Conservation (phyloP, 2,888 invertebrate genomes). For the Alitta virens region DNA sequence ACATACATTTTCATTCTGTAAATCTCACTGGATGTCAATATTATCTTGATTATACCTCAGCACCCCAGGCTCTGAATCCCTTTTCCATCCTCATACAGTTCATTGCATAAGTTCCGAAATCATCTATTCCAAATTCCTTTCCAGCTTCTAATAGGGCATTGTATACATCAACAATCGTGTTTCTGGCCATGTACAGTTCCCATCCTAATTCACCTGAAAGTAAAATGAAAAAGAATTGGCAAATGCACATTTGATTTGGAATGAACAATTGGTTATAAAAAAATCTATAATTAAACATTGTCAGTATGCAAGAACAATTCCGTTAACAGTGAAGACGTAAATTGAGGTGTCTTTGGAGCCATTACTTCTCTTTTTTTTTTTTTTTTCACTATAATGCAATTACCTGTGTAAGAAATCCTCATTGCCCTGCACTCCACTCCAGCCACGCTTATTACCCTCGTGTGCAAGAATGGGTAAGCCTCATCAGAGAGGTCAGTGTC, state of each 20-base stretch:
- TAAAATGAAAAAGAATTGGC: too few relatives aligned
- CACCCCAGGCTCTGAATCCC: constrained; percentile 58
- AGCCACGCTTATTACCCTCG: constrained; percentile 42
- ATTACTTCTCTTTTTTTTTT: not conserved
- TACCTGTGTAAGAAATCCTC: constrained; percentile 55
- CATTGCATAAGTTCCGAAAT: constrained; percentile 57
- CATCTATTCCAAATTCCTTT: constrained; percentile 46
- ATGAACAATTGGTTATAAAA: too few relatives aligned
- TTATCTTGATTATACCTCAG: too few relatives aligned
- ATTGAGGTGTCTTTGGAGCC: not conserved
- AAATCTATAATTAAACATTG: too few relatives aligned
- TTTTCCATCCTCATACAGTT: constrained; percentile 58
- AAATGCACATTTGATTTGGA: too few relatives aligned
- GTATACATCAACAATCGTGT: constrained; percentile 52
- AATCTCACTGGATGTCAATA: too few relatives aligned
- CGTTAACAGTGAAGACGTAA: too few relatives aligned
- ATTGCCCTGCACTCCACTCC: constrained; percentile 44
- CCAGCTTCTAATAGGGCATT: constrained; percentile 51
- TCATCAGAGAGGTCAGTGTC: constrained; percentile 39
- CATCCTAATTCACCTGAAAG: constrained; percentile 58
- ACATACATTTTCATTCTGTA: too few relatives aligned
- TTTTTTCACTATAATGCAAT: not conserved
- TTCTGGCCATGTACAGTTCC: constrained; percentile 55
- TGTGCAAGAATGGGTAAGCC: constrained; percentile 53
- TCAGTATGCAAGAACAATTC: too few relatives aligned